Base-by-base conservation (phyloP, 2,797 vertebrate genomes). In the Tragelaphus oryx region DNA sequence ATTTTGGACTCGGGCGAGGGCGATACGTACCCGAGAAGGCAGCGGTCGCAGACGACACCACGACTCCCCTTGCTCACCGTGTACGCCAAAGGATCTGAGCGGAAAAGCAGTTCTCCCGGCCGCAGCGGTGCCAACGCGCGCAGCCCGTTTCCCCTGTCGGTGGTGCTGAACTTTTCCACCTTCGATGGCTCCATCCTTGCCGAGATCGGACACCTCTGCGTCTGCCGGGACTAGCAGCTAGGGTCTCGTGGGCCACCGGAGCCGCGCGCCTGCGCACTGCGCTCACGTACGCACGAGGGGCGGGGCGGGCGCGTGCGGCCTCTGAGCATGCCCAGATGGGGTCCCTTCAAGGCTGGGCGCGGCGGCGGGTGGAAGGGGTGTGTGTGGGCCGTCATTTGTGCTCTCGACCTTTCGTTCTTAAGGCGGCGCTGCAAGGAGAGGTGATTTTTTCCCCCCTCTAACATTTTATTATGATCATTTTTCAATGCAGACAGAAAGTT, bases 81-180 rank as follows among this genome's bases (percentile, higher is more conserved):
- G 96, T 98, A 99, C 0, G 98, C 99, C 97, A 99, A 98, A 6
- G 99, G 99, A 52, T 98, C 97, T 2, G 98, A 95, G 3, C 97
- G 98, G 83, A 96, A 98, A 4, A 99, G 96, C 96, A 99, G 97
- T 89, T 99, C 98, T 0, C 99, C 99, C 0, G 97, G 96, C n/a
- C 57, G 93, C n/a, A 99, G 68, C 2, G 89, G 7, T 2, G 37
- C 96, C 6, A 88, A 86, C 0, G 98, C 98, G 54, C 99, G 99
- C 41, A 99, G 96, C 1, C 99, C 99, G 90, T 98, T 99, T 1
- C 99, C 99, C 86, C 98, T 98, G 1, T 98, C 98, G 0, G 98
- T 98, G 41, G 99, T 99, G 0, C 37, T 44, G 88, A 99, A 99
- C 6, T 99, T 99, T 97, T 99, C 98, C 68, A 99, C 84, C 30